Conservation (phyloP, 2,888 invertebrate species). For the Notodonta dromedarius region DNA sequence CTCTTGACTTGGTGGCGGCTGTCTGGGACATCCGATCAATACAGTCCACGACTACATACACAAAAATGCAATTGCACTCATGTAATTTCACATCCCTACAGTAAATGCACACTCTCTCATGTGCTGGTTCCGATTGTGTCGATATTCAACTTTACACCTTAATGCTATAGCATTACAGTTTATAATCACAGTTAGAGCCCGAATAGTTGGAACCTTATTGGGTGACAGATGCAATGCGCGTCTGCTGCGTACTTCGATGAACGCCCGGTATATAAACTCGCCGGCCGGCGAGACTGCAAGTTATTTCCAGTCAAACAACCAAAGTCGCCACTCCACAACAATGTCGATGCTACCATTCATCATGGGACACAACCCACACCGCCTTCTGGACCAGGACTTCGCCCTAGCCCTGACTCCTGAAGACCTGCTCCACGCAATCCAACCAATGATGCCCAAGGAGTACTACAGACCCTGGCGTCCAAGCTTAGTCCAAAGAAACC, state of each 20-base stretch:
- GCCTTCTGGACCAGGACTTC: slow-evolving; percentile 72
- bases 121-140: neutral
- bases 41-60: neutral
- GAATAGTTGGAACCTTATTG: neutral
- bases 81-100: neutral
- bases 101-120: neutral
- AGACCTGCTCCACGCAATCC: slow-evolving; percentile 60
- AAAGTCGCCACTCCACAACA: slow-evolving; percentile 20
- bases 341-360: slow-evolving; percentile 58
- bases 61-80: neutral
- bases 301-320: slow-evolving; percentile 31
- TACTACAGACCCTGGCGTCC: slow-evolving; percentile 68
- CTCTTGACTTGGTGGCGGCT: neutral
- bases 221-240: neutral
- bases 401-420: slow-evolving; percentile 70
- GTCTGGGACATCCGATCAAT: neutral
- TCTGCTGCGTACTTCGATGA: neutral
- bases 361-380: slow-evolving; percentile 51
- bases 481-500: slow-evolving; percentile 62
- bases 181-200: neutral
- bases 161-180: neutral
- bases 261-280: slow-evolving; percentile 49
- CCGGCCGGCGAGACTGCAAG: slow-evolving; percentile 38
- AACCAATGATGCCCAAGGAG: slow-evolving; percentile 54
- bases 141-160: neutral